Evolutionary conservation across 2,888 invertebrate genomes (phyloP), one percentile per base, ranked within the genome.

Genomic region (Melangyna quadrimaculata): DNA sequence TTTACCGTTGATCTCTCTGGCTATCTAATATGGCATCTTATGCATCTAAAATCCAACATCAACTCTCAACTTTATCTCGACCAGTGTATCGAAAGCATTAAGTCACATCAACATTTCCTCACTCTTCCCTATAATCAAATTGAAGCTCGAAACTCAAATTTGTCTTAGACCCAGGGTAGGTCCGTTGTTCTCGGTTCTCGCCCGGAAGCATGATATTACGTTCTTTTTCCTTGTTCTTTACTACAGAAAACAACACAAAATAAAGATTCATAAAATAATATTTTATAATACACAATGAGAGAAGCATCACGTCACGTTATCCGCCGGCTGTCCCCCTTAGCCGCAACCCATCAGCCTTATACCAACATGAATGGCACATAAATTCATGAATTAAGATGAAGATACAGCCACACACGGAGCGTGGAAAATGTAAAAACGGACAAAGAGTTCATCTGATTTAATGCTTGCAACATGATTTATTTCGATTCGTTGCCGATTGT

Each of bases 341-440:
- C 35, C 37, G n/a, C 37, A 29, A 32, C 29, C 10, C 10, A 48
- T 22, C 29, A 14, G 27, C 2, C 17, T 22, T 27, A 19, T 53
- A 67, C 53, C 53, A 51, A 6, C 43, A 78, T 84, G 80, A 87
- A 87, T 87, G 74, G 82, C 87, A 87, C 78, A 87, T 82, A 87
- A 87, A 78, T 87, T 82, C 71, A 82, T 87, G 87, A 87, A 87
- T 87, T 82, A 82, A 87, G 87, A 82, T 81, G 70, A 71, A 82
- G 86, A 86, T 81, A 89, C 88, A 88, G 88, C 88, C 88, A 89
- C 88, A 89, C 88, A 88, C 88, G 67, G 79, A 87, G 79, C 87
- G 72, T 78, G 75, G 78, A 70, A 81, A 80, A 84, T 78, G 55
- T 27, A 12, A 72, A 69, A 71, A 77, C 43, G 51, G 67, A 51